Conservation (phyloP, 1,140 invertebrate species). For the Anastrepha ludens region DNA sequence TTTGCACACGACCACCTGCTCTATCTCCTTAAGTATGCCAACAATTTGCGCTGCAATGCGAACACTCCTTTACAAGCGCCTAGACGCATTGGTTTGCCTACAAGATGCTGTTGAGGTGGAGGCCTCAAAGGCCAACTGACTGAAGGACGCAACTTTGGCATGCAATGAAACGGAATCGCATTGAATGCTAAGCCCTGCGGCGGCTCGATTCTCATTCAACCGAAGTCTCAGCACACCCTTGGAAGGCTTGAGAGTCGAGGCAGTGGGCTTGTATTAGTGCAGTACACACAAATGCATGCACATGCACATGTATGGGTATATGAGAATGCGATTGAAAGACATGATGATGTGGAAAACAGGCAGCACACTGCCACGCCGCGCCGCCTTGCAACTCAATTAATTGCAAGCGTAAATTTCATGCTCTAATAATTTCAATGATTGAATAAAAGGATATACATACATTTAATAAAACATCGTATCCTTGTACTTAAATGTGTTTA, state of each 20-base stretch:
- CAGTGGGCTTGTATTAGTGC: neutral
- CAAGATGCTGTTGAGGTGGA: neutral
- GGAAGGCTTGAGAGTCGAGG: neutral
- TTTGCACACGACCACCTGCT: neutral
- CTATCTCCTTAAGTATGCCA: neutral
- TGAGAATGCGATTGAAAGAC: neutral
- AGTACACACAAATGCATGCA: neutral
- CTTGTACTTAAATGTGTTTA: neutral
- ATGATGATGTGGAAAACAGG: slow-evolving; percentile 47
- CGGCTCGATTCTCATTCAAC: neutral
- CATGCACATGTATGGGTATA: neutral
- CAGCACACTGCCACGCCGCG: neutral
- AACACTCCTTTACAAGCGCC: neutral
- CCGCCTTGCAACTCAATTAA: slow-evolving; percentile 41
- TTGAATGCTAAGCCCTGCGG: neutral
- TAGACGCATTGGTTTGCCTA: neutral
- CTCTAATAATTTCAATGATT: slow-evolving; percentile 58
- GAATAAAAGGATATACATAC: neutral
- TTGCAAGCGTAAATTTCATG: slow-evolving; percentile 53
- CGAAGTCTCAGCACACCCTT: neutral
- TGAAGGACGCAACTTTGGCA: slow-evolving; percentile 37
- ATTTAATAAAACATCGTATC: neutral
- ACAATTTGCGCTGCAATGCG: slow-evolving; percentile 16
- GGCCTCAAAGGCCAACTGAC: slow-evolving; percentile 36
- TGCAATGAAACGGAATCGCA: neutral